A percentile compares a stretch with the other conserved stretches of the same genome.
Evolutionary conservation across 2,113 vertebrate species (phyloP).

Genomic region (Pseudorectes ferrugineus): DNA sequence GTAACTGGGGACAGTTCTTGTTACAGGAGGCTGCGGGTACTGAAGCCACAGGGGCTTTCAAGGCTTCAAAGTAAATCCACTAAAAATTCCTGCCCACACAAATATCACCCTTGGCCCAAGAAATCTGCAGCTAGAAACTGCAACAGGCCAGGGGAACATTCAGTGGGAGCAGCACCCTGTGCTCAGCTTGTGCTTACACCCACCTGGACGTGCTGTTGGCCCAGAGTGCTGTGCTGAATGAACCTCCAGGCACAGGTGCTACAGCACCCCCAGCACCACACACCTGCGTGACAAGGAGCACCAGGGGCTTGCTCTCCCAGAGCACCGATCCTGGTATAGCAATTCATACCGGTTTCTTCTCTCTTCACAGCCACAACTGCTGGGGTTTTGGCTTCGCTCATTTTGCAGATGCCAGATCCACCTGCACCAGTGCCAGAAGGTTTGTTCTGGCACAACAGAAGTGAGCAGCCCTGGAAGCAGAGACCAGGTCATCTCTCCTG

Average conservation of each 20-base stretch:
- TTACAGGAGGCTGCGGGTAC: fast-evolving
- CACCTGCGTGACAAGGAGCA: background rate
- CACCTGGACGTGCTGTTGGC: background rate
- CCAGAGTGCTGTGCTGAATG: background rate
- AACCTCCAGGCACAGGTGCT: background rate
- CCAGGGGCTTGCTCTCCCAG: background rate
- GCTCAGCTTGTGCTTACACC: background rate
- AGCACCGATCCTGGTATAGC: background rate
- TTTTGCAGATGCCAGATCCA: background rate
- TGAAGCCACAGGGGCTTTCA: background rate
- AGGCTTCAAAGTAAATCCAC: background rate
- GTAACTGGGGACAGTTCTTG: background rate
- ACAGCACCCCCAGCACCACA: background rate
- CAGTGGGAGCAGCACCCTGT: background rate
- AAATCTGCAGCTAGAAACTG: background rate
- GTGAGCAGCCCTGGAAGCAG: background rate
- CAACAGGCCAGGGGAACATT: background rate
- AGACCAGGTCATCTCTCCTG: background rate
- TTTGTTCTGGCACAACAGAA: background rate
- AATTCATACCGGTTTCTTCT: background rate
- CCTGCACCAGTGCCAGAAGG: background rate
- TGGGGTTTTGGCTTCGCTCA: background rate
- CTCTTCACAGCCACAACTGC: background rate
- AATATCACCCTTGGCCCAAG: background rate
- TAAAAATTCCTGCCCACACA: background rate